Base-by-base conservation (phyloP, 2,797 vertebrate genomes). In the Darevskia nairensis region DNA sequence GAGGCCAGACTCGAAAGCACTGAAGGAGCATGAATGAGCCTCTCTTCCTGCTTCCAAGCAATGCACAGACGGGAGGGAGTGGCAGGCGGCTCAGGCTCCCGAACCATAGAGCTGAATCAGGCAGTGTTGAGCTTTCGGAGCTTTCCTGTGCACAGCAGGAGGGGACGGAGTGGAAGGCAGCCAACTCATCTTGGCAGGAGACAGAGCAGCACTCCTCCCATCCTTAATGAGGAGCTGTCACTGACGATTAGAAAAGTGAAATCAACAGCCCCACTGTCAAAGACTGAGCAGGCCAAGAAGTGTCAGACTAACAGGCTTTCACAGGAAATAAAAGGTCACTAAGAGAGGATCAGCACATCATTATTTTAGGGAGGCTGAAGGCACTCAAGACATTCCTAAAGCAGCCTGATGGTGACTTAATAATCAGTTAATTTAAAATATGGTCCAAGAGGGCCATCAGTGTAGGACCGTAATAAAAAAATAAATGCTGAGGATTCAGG, bases 161-260 rank as follows among this genome's bases (percentile, higher is more conserved):
- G 80, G 29, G 29, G 61, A 71, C 55, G 72, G 61, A 27, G 32
- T 77, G 72, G 79, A 77, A 77, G 61, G 71, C 39, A 44, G 79
- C 88, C 80, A 86, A 82, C 61, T 77, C 50, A 50, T 82, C 84
- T 86, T 86, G 84, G 84, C 88, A 82, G 64, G 32, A 86, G 80
- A 82, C 72, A 86, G 32, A 86, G 23, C 32, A 77, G 79, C n/a
- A 55, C 72, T 82, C 46, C 80, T 71, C 61, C 64, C 80, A 61
- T 32, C 15, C 84, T 85, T 89, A 86, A 89, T 86, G 84, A 86
- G 80, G 84, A 82, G 79, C 79, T 85, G 55, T 80, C 68, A 85
- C 15, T 84, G 35, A 76, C 32, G 15, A 84, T 80, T 85, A 80
- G 69, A n/a, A 84, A 81, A 68, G 27, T 75, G 44, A 84, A 87